Evolutionary conservation across 1,140 invertebrate genomes (phyloP).

Genomic region (Mesaphorura yosii): DNA sequence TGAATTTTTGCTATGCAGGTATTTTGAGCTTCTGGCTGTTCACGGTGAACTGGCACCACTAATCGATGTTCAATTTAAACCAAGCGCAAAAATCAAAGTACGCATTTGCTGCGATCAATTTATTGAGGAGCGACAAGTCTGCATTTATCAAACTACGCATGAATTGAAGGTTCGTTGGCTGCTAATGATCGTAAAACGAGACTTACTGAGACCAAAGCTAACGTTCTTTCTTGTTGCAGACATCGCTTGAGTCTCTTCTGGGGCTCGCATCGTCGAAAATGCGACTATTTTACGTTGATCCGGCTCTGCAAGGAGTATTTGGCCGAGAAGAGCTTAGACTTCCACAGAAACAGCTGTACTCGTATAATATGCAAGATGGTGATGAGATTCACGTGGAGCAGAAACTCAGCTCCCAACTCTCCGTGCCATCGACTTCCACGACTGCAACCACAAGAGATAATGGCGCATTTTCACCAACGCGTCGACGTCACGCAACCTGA

Average conservation of each 20-base stretch:
- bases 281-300: conserved; percentile 67
- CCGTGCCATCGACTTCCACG: no score
- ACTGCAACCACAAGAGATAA: no score
- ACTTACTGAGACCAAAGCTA: neutral
- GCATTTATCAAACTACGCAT: conserved; percentile 40
- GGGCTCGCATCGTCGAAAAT: conserved; percentile 68
- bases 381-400: conserved; percentile 78
- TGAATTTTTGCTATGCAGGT: conserved; percentile 42
- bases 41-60: conserved; percentile 77
- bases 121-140: conserved; percentile 45
- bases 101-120: conserved; percentile 63
- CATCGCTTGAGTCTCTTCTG: conserved; percentile 56
- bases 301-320: conserved; percentile 46
- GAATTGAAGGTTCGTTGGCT: conserved; percentile 53
- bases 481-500: no score
- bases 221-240: conserved; percentile 14
- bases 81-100: conserved; percentile 73
- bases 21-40: conserved; percentile 62
- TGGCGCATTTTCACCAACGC: no score
- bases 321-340: conserved; percentile 77
- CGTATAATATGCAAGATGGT: conserved; percentile 77
- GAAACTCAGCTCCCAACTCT: no score
- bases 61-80: conserved; percentile 69
- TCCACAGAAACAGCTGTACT: conserved; percentile 75
- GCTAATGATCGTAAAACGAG: no score